Conservation (phyloP, 2,888 invertebrate genomes). For the Euplexia lucipara region DNA sequence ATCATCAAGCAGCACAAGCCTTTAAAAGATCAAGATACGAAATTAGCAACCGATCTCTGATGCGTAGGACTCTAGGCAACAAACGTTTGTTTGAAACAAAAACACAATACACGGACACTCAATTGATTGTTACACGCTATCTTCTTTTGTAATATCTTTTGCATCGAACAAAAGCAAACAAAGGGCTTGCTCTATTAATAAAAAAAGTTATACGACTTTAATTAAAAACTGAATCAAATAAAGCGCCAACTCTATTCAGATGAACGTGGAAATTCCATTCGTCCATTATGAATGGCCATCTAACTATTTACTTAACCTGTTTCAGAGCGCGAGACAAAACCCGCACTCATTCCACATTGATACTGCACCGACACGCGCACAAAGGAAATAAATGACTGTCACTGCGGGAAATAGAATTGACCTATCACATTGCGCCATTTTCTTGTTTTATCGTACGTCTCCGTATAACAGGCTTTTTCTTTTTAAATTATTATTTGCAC, state of each 20-base stretch:
- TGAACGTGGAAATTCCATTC: slow-evolving; percentile 77
- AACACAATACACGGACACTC: slow-evolving; percentile 11
- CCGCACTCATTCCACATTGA: slow-evolving; percentile 73
- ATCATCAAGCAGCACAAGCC: neutral
- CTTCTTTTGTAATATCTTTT: slow-evolving; percentile 8
- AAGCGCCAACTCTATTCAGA: slow-evolving; percentile 79
- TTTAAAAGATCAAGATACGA: neutral
- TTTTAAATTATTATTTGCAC: slow-evolving; percentile 64
- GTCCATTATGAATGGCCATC: slow-evolving; percentile 80
- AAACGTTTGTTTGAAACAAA: slow-evolving; percentile 18
- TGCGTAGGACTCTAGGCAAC: neutral
- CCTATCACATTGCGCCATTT: slow-evolving; percentile 68
- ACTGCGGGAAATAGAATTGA: slow-evolving; percentile 75
- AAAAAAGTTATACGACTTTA: slow-evolving; percentile 71
- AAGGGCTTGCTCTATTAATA: slow-evolving; percentile 36
- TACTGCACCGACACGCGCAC: slow-evolving; percentile 71
- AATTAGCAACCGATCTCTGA: neutral
- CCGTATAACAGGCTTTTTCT: slow-evolving; percentile 42
- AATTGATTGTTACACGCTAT: slow-evolving; percentile 26
- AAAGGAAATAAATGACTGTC: slow-evolving; percentile 82
- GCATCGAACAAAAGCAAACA: slow-evolving; percentile 30
- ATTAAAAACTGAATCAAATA: slow-evolving; percentile 83
- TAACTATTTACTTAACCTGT: slow-evolving; percentile 87
- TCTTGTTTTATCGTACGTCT: slow-evolving; percentile 63
- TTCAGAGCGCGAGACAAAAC: slow-evolving; percentile 79